phyloP scores from a whole-genome alignment of 2,888 invertebrate genomes.

The Lasioglossum malachurum region DNA sequence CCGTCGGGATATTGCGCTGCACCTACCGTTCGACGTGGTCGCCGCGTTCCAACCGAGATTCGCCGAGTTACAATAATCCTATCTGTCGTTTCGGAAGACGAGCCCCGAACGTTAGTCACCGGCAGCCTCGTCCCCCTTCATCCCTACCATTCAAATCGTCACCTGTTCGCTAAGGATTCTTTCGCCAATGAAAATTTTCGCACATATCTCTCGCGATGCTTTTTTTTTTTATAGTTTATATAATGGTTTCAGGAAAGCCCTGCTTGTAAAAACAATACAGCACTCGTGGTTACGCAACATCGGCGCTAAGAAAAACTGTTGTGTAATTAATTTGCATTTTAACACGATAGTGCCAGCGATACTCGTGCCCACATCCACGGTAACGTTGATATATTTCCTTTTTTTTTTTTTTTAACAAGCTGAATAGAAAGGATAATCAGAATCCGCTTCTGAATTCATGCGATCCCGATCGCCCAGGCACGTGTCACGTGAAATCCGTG shows the following conservation, averaged over 20 bases:
- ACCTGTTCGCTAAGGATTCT: neutral
- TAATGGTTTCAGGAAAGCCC: constrained; percentile 40
- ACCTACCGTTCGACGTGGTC: constrained; percentile 24
- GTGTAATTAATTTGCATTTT: constrained; percentile 13
- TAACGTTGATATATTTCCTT: neutral
- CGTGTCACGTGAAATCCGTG: constrained; percentile 44
- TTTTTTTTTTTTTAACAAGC: neutral
- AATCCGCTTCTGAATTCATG: constrained; percentile 7
- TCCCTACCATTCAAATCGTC: neutral
- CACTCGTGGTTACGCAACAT: constrained; percentile 7
- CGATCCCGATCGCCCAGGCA: constrained; percentile 11
- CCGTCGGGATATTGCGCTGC: constrained; percentile 55
- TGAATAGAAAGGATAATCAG: constrained; percentile 14
- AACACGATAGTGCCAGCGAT: neutral
- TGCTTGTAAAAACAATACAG: constrained; percentile 34
- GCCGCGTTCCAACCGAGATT: constrained; percentile 42
- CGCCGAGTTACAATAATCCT: constrained; percentile 29
- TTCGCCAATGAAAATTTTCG: neutral
- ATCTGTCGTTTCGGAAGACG: neutral
- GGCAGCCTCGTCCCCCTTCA: neutral
- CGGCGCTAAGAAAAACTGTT: constrained; percentile 25
- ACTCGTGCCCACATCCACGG: neutral
- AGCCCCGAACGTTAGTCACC: neutral
- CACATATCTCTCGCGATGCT: neutral
- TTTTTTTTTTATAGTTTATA: constrained; percentile 25